phyloP scores from a whole-genome alignment of 2,888 invertebrate genomes.

The Lycia hirtaria region DNA sequence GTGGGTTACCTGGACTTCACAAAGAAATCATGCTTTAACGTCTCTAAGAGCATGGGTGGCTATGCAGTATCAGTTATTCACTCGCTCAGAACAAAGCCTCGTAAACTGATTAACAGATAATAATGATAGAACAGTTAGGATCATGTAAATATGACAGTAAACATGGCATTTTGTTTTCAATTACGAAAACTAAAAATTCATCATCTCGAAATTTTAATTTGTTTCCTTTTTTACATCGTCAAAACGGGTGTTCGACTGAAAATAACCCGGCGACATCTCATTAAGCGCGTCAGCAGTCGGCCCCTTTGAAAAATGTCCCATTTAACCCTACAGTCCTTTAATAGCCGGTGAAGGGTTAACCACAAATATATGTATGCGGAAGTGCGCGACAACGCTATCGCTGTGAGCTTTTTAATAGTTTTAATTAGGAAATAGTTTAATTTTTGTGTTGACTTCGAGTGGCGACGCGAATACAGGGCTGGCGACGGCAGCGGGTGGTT shows the following conservation, averaged over 20 bases:
- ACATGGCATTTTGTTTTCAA: conserved; percentile 55
- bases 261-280: conserved; percentile 83
- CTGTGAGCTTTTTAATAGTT: conserved; percentile 77
- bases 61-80: too few species aligned
- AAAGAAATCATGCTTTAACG: too few species aligned
- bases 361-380: conserved; percentile 82
- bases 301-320: conserved; percentile 83
- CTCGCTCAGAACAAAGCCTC: too few species aligned
- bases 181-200: conserved; percentile 53
- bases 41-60: too few species aligned
- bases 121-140: too few species aligned
- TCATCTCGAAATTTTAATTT: conserved; percentile 50
- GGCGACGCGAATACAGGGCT: conserved; percentile 53
- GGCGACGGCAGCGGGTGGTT: conserved; percentile 48
- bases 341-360: conserved; percentile 83
- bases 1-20: too few species aligned
- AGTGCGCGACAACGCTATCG: conserved; percentile 69
- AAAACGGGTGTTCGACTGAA: conserved; percentile 64
- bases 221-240: conserved; percentile 26
- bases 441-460: conserved; percentile 70
- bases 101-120: too few species aligned
- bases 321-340: conserved; percentile 82
- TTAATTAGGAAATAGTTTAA: conserved; percentile 85
- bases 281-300: conserved; percentile 77
- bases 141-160: background rate